These are phyloP conservation scores for Crotalus helleri DNA, from an alignment of 2,113 vertebrate species.

Conservation along the genomic window DNA sequence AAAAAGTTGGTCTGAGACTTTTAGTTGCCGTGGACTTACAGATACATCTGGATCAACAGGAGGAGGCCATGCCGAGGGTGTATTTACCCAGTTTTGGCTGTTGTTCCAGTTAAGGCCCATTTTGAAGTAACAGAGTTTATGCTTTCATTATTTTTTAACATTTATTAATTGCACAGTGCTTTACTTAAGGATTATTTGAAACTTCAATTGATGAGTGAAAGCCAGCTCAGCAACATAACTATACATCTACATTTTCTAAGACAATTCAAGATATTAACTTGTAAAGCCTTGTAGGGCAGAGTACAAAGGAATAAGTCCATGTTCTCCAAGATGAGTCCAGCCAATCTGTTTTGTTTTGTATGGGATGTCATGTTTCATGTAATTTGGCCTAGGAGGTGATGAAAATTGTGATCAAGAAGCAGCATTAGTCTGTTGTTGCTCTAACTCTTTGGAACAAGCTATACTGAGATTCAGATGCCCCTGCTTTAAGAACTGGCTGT, in stretches of 20 bases:
- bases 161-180: background rate
- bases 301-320: background rate
- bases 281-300: background rate
- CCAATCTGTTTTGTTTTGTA: too few species aligned
- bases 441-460: too few species aligned
- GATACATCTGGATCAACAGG: background rate
- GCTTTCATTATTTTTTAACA: background rate
- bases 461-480: too few species aligned
- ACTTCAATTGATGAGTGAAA: background rate
- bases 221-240: background rate
- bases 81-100: background rate
- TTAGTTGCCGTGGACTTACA: background rate
- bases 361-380: too few species aligned
- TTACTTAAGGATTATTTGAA: background rate
- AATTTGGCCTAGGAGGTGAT: too few species aligned
- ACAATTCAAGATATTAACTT: background rate
- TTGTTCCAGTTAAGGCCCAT: background rate
- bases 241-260: background rate
- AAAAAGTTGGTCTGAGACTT: background rate
- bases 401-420: too few species aligned
- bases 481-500: too few species aligned
- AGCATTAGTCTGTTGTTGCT: too few species aligned
- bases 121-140: background rate
- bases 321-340: too few species aligned
- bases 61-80: background rate